Base-by-base conservation (phyloP, 2,888 invertebrate genomes). In the Phengaris arion region DNA sequence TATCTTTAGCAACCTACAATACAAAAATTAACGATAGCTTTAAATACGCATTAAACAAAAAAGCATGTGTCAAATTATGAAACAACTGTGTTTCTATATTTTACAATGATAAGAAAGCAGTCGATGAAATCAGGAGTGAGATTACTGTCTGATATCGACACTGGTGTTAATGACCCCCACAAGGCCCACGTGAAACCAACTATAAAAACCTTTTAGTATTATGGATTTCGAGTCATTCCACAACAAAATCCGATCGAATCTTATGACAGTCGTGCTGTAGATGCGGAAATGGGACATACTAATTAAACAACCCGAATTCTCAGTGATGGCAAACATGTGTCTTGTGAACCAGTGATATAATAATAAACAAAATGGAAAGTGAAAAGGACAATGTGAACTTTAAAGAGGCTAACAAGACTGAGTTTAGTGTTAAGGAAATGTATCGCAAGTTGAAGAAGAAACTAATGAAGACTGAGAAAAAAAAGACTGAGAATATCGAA, bases 181-280 rank as follows among this genome's bases (percentile, higher is more conserved):
- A 93, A 93, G 93, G 85, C 85, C 88, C 88, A 82, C 81, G 83
- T 84, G 83, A 35, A 88, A 90, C 90, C 90, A 86, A 89, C 86
- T 90, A 91, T 91, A 92, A 90, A 72, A 92, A 92, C 90, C 91
- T 91, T 91, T 91, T 88, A 89, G 89, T 90, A 87, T 89, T 88
- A 89, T 88, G 83, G 84, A 91, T 90, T 89, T 83, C 86, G 83
- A 86, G 86, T 90, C 89, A 91, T 89, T 90, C 85, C 84, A 84
- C 87, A 85, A 88, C 87, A 89, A 87, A 87, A 89, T 89, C 87
- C 87, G 87, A 88, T 86, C 84, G 84, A 88, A 90, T 90, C 87
- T 89, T 89, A 89, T 87, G 86, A 86, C 89, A 87, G 83, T 85
- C 86, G 84, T 85, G 84, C 82, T 70, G 79, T 45, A 69, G 9